These are phyloP conservation scores for Pollenia amentaria DNA, from an alignment of 2,888 invertebrate genomes.

Conservation along the genomic window DNA sequence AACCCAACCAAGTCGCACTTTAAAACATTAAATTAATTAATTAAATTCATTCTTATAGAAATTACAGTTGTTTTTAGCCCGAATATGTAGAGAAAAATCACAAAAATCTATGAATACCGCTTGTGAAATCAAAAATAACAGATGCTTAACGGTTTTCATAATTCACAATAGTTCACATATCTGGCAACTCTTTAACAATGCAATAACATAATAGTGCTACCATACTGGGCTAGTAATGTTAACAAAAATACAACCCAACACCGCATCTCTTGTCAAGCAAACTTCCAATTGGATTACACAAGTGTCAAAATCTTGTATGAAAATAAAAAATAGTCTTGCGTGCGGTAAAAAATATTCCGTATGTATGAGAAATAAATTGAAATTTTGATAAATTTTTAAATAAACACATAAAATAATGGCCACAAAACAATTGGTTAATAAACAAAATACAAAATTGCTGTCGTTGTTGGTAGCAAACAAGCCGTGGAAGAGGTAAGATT, in stretches of 20 bases:
- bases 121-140: not conserved
- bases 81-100: no score
- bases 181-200: not conserved
- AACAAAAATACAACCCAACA: slow-evolving; percentile 26
- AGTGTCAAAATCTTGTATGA: slow-evolving; percentile 72
- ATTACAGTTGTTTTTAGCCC: no score
- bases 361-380: not conserved
- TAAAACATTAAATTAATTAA: no score
- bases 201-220: slow-evolving; percentile 9
- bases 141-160: not conserved
- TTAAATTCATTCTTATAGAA: no score
- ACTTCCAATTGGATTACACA: slow-evolving; percentile 55
- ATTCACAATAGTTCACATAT: not conserved
- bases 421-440: slow-evolving; percentile 59
- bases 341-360: slow-evolving; percentile 20
- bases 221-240: not conserved
- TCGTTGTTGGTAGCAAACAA: slow-evolving; percentile 33
- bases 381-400: slow-evolving; percentile 22
- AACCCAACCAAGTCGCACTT: no score
- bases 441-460: slow-evolving; percentile 43
- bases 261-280: not conserved
- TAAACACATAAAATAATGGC: slow-evolving; percentile 50
- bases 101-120: no score
- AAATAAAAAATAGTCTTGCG: slow-evolving; percentile 42
- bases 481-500: slow-evolving; percentile 64